Conservation (phyloP, 2,113 vertebrate species). For the Rhineura floridana region DNA sequence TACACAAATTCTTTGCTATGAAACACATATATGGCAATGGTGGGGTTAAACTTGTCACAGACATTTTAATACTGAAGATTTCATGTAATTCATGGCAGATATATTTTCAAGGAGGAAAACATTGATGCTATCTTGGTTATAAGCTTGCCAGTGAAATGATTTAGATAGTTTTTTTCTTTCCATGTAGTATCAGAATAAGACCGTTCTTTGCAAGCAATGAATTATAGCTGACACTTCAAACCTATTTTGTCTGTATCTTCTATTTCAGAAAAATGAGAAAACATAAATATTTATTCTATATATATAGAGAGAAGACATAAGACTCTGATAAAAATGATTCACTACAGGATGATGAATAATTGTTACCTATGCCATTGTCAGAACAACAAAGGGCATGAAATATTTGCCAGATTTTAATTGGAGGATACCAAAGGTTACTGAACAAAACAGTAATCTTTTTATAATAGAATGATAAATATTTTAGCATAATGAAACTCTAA, state of each 20-base stretch:
- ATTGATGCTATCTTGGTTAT: slow-evolving; percentile 80
- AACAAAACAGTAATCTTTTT: slow-evolving; percentile 60
- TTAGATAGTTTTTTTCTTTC: slow-evolving; percentile 75
- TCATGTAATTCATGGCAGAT: slow-evolving; percentile 77
- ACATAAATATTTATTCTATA: slow-evolving; percentile 82
- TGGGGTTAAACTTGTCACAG: slow-evolving; percentile 70
- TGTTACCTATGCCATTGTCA: slow-evolving; percentile 54
- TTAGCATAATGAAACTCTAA: slow-evolving; percentile 46
- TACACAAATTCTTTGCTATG: neutral
- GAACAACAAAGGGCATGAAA: slow-evolving; percentile 71
- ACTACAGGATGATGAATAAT: slow-evolving; percentile 71
- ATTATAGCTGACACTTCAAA: slow-evolving; percentile 79
- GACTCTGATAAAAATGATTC: slow-evolving; percentile 77
- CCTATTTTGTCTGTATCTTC: slow-evolving; percentile 76
- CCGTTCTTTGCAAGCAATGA: slow-evolving; percentile 78
- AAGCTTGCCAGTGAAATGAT: slow-evolving; percentile 77
- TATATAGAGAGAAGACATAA: slow-evolving; percentile 67
- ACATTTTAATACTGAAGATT: slow-evolving; percentile 70
- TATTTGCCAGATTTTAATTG: slow-evolving; percentile 61
- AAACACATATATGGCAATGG: slow-evolving; percentile 40
- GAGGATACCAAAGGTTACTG: slow-evolving; percentile 58
- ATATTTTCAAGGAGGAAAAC: slow-evolving; percentile 79
- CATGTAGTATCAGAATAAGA: slow-evolving; percentile 69
- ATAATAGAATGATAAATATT: slow-evolving; percentile 35
- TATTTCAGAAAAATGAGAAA: slow-evolving; percentile 78